Evolutionary conservation across 2,797 vertebrate species (phyloP), one percentile per base, ranked within the genome.

Genomic region (Sylvilagus floridanus): DNA sequence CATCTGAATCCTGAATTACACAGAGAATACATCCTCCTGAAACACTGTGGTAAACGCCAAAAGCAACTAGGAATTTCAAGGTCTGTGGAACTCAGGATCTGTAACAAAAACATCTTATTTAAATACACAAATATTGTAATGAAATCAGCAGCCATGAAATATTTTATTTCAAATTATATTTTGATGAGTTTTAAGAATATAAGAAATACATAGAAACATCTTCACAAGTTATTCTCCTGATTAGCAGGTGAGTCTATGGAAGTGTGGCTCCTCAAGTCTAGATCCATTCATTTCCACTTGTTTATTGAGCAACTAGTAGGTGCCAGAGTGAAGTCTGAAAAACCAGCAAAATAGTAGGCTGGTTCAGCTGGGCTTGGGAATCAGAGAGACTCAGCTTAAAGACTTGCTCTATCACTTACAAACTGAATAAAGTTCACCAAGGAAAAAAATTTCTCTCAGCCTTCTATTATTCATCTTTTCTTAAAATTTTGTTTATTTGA

Each of bases 1-100:
- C 52, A 32, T 28, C 62, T 78, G 82, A 84, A 90, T 90, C 85
- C 92, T 90, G 93, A 88, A 88, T 90, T 96, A 94, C 78, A 66
- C 79, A 72, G 66, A 32, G 35, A 90, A 35, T 83, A 30, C 63
- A 21, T 90, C 57, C 26, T 32, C 65, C 32, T 12, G 0, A 57
- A 93, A 91, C 52, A 89, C 11, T 50, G 9, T 75, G 26, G 54
- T 78, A 77, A 75, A 77, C 82, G n/a, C 21, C 62, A 65, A 86
- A 62, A 66, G 54, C 8, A 88, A 54, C 47, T 68, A 60, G 73
- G 54, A 52, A 4, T 47, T 68, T 90, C 42, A 14, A 68, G 21
- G 50, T 69, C 63, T 82, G 0, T 75, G 79, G 57, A 73, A 79
- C 19, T 22, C 12, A 32, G 62, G 66, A 57, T 8, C 75, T 85